Evolutionary conservation across 2,113 vertebrate genomes (phyloP).

Genomic region (mouse (Mus musculus)): DNA sequence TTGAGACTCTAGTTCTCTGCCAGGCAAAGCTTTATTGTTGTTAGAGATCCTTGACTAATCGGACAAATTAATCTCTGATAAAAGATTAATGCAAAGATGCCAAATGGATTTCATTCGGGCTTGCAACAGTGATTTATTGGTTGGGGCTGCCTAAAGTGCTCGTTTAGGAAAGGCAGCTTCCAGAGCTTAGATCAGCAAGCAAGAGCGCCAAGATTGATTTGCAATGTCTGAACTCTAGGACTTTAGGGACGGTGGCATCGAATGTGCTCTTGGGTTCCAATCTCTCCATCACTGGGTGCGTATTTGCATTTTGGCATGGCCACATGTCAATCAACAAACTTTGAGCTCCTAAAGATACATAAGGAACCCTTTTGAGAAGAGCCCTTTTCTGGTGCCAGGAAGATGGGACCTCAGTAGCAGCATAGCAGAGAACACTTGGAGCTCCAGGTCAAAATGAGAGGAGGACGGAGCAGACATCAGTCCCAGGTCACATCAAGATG

Average conservation of each 20-base stretch:
- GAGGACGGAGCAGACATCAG: background rate
- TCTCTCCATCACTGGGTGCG: background rate
- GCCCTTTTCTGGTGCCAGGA: background rate
- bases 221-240: background rate
- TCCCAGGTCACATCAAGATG: background rate
- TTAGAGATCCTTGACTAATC: conserved; percentile 66
- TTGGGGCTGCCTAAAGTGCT: background rate
- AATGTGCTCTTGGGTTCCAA: background rate
- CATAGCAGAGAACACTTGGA: background rate
- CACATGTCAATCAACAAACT: background rate
- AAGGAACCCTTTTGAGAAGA: background rate
- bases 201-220: background rate
- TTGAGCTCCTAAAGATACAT: background rate
- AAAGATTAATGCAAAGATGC: conserved; percentile 70
- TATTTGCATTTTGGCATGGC: background rate
- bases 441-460: background rate
- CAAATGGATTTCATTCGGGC: conserved; percentile 69
- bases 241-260: background rate
- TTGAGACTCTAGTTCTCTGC: background rate
- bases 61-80: conserved; percentile 70
- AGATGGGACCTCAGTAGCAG: background rate
- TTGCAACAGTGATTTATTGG: conserved; percentile 56
- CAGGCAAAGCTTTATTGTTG: conserved; percentile 61
- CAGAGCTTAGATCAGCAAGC: conserved; percentile 63
- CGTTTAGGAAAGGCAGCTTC: background rate